Percentiles rank a stretch among this genome's conserved stretches.
Evolutionary conservation across 2,113 vertebrate genomes (phyloP).

Genomic region (Cervus canadensis): DNA sequence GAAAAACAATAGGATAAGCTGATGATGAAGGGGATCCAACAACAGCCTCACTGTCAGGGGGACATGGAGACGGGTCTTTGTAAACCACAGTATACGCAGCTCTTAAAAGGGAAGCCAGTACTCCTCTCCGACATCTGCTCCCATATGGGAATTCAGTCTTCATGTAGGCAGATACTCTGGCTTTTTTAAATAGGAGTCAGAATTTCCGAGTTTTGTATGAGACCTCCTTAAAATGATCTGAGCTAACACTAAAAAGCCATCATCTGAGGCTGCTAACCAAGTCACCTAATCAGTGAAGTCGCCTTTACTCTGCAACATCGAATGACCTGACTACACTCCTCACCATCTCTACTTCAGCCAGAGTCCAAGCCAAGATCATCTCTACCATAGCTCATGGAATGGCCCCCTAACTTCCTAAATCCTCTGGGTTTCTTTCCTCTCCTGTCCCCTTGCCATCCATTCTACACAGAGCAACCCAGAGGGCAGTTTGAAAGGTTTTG

Average conservation of each 20-base stretch:
- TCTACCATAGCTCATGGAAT: not conserved
- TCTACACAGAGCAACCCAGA: not conserved
- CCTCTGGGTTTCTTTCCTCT: not conserved
- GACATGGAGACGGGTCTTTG: not conserved
- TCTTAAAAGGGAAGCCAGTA: not conserved
- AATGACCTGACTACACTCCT: not conserved
- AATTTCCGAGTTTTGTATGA: not conserved
- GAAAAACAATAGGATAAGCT: not conserved
- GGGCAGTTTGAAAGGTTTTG: not conserved
- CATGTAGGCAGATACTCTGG: not conserved
- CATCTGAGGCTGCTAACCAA: not conserved
- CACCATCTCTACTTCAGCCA: not conserved
- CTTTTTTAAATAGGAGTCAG: not conserved
- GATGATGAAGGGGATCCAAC: not conserved
- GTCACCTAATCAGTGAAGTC: not conserved
- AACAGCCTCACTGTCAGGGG: not conserved
- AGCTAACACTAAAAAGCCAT: not conserved
- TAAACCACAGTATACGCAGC: not conserved
- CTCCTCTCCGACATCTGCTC: not conserved
- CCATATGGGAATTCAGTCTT: not conserved
- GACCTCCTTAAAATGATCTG: not conserved
- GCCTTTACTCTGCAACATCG: not conserved
- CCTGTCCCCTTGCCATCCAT: not conserved
- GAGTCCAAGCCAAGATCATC: no score
- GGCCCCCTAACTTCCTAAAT: not conserved